Conservation (phyloP, 1,140 invertebrate genomes). For the Micrasema minimum region DNA sequence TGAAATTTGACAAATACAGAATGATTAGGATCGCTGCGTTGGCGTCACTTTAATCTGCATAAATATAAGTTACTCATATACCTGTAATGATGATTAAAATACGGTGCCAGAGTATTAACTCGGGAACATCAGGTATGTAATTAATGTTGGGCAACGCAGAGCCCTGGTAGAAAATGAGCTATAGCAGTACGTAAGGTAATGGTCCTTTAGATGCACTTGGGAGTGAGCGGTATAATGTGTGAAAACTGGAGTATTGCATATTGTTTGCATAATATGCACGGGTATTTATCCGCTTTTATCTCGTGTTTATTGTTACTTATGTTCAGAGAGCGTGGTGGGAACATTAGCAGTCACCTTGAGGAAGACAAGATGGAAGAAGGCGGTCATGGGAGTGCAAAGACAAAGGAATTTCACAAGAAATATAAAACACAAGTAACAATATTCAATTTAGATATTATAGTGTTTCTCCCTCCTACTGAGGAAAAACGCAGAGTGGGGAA, state of each 20-base stretch:
- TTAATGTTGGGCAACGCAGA: neutral
- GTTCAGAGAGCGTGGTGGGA: neutral
- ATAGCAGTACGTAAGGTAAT: neutral
- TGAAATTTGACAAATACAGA: too few relatives aligned
- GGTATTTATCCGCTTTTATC: conserved; percentile 2
- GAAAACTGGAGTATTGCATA: neutral
- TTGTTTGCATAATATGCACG: neutral
- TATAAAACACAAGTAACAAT: too few relatives aligned
- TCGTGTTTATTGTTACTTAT: neutral
- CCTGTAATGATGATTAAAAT: too few relatives aligned
- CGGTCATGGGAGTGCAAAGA: conserved; percentile 6
- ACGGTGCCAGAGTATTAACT: too few relatives aligned
- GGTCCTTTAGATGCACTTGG: neutral
- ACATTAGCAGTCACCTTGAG: conserved; percentile 16
- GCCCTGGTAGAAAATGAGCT: neutral
- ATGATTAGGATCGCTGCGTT: too few relatives aligned
- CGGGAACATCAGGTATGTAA: neutral
- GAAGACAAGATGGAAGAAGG: neutral
- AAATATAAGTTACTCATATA: too few relatives aligned
- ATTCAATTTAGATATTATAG: too few relatives aligned
- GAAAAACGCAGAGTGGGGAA: too few relatives aligned
- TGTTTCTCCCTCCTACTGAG: too few relatives aligned
- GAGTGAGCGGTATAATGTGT: neutral
- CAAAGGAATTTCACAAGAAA: conserved; percentile 15
- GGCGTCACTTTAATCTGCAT: too few relatives aligned